phyloP scores from a whole-genome alignment of 2,113 vertebrate species.

The Lepisosteus oculatus region DNA sequence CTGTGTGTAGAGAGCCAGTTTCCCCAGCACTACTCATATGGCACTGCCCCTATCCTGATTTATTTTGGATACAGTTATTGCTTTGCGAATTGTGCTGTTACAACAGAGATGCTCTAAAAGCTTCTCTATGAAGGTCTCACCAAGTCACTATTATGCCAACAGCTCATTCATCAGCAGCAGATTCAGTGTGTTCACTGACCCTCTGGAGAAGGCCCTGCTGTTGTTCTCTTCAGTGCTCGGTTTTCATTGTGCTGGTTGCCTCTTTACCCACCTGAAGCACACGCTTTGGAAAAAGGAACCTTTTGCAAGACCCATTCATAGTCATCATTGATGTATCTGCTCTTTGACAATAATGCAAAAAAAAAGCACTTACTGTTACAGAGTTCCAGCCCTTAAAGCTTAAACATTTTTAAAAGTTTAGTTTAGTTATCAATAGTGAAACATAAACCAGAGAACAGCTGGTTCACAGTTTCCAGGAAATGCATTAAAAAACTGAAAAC shows the following conservation, averaged over 20 bases:
- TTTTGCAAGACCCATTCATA: conserved; percentile 4
- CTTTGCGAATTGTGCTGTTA: conserved; percentile 14
- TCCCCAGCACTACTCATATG: too few relatives aligned
- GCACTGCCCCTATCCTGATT: background rate
- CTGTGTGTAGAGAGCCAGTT: too few relatives aligned
- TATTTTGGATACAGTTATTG: conserved; percentile 2
- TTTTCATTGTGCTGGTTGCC: conserved; percentile 12
- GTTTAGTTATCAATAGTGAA: too few relatives aligned
- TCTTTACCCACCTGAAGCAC: conserved; percentile 6
- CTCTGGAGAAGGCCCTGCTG: conserved; percentile 5
- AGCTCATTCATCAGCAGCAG: conserved; percentile 16
- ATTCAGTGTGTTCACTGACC: conserved; percentile 23
- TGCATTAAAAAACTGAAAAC: too few relatives aligned
- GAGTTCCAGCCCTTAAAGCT: too few relatives aligned
- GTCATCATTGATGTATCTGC: conserved; percentile 11
- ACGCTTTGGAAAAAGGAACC: conserved; percentile 5
- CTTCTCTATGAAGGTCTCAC: too few relatives aligned
- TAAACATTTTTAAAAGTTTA: too few relatives aligned
- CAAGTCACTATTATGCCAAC: conserved; percentile 14
- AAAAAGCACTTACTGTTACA: conserved; percentile 2
- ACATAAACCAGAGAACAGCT: too few relatives aligned
- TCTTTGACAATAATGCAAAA: conserved; percentile 5
- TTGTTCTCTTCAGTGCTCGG: conserved; percentile 11
- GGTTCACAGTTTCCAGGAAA: too few relatives aligned
- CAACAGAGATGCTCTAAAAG: background rate